Conservation (phyloP, 2,888 invertebrate species). For the Poecilobothrus nobilitatus region DNA sequence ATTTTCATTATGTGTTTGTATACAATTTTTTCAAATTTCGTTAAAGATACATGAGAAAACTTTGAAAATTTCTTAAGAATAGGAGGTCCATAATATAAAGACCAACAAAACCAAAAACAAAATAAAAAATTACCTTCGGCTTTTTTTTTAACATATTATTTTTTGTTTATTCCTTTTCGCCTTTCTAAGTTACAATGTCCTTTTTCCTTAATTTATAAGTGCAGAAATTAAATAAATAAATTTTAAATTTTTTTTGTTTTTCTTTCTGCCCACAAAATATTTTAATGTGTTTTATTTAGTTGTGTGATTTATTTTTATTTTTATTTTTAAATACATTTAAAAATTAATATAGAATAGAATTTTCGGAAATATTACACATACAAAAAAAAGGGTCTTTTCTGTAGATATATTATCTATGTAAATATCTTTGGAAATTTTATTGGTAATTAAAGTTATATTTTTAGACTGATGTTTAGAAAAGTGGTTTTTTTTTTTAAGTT, state of each 20-base stretch:
- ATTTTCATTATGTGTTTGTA: too few species aligned
- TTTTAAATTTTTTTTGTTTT: neutral
- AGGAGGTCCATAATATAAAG: neutral
- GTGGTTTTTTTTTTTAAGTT: too few species aligned
- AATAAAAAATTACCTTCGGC: neutral
- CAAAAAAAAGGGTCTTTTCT: neutral
- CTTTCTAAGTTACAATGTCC: neutral
- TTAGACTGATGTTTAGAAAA: neutral
- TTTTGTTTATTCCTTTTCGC: neutral
- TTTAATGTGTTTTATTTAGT: neutral
- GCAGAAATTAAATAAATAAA: neutral
- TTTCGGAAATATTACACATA: neutral
- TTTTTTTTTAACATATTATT: neutral
- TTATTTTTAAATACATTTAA: neutral
- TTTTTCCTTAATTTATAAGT: neutral
- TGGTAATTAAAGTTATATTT: slow-evolving; percentile 1
- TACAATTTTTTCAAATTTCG: too few species aligned
- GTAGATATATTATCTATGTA: neutral
- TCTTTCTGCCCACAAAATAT: neutral
- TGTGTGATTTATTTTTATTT: too few species aligned
- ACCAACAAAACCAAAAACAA: neutral
- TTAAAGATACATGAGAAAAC: neutral
- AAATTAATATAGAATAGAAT: neutral
- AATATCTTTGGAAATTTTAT: neutral
- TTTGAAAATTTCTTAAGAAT: neutral